These are phyloP conservation scores for Pollenia griseotomentosa DNA, from an alignment of 2,888 invertebrate genomes.

Conservation along the genomic window DNA sequence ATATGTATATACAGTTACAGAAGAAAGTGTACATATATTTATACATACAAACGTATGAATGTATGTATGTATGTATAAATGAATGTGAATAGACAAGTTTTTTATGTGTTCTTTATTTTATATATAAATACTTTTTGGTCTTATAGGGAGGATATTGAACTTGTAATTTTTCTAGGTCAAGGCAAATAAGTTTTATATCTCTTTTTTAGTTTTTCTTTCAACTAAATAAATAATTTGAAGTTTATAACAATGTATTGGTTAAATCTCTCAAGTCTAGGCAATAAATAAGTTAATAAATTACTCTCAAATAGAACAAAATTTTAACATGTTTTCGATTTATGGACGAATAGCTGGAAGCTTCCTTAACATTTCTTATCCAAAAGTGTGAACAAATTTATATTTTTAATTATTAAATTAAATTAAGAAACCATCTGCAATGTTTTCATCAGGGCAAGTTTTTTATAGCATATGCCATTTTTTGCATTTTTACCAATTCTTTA, in stretches of 20 bases:
- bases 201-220: slow-evolving; percentile 42
- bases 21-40: neutral
- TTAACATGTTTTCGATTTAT: too few relatives aligned
- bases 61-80: neutral
- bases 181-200: slow-evolving; percentile 65
- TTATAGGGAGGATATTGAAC: slow-evolving; percentile 69
- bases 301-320: too few relatives aligned
- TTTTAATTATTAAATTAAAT: too few relatives aligned
- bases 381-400: too few relatives aligned
- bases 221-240: slow-evolving; percentile 58
- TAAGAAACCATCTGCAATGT: too few relatives aligned
- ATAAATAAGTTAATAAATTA: too few relatives aligned
- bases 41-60: neutral
- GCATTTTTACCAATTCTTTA: too few relatives aligned
- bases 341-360: too few relatives aligned
- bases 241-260: slow-evolving; percentile 16
- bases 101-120: slow-evolving; percentile 46
- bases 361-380: too few relatives aligned
- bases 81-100: slow-evolving; percentile 49
- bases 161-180: slow-evolving; percentile 71
- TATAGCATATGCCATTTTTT: too few relatives aligned
- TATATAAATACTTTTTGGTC: slow-evolving; percentile 33
- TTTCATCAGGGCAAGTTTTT: too few relatives aligned
- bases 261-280: neutral
- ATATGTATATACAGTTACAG: neutral